Evolutionary conservation across 2,113 vertebrate species (phyloP).

Genomic region (Morphnarchus princeps): DNA sequence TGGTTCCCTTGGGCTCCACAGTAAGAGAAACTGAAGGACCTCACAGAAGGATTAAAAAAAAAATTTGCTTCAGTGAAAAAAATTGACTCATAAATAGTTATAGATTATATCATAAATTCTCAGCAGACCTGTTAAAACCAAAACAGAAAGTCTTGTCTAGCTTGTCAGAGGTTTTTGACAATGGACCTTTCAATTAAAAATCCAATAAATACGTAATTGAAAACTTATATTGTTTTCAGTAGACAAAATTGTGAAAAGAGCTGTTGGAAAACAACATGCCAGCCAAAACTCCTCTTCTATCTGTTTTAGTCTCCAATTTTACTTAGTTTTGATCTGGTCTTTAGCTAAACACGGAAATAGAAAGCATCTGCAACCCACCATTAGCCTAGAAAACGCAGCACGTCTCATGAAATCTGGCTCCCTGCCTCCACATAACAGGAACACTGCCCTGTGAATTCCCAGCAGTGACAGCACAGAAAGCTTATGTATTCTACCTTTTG

Average conservation of each 20-base stretch:
- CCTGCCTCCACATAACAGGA: not conserved
- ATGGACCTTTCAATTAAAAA: not conserved
- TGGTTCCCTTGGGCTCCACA: conserved; percentile 26
- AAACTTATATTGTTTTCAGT: not conserved
- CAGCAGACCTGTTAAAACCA: not conserved
- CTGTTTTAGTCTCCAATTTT: not conserved
- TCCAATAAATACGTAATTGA: not conserved
- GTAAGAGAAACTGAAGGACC: not conserved
- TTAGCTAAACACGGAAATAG: not conserved
- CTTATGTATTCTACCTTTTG: not conserved
- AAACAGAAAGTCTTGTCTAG: not conserved
- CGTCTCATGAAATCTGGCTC: not conserved
- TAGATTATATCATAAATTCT: not conserved
- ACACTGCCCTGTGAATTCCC: not conserved
- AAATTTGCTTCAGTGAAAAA: not conserved
- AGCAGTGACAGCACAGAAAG: not conserved
- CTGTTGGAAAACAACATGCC: not conserved
- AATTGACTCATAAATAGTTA: conserved; percentile 36
- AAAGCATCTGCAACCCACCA: not conserved
- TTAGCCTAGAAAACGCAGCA: not conserved
- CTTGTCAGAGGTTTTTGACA: not conserved
- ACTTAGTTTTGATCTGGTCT: not conserved
- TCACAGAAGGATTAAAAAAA: not conserved
- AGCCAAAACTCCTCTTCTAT: not conserved
- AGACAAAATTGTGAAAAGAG: not conserved